Base-by-base conservation (phyloP, 2,797 vertebrate genomes). In the Gobionotothen gibberifrons region DNA sequence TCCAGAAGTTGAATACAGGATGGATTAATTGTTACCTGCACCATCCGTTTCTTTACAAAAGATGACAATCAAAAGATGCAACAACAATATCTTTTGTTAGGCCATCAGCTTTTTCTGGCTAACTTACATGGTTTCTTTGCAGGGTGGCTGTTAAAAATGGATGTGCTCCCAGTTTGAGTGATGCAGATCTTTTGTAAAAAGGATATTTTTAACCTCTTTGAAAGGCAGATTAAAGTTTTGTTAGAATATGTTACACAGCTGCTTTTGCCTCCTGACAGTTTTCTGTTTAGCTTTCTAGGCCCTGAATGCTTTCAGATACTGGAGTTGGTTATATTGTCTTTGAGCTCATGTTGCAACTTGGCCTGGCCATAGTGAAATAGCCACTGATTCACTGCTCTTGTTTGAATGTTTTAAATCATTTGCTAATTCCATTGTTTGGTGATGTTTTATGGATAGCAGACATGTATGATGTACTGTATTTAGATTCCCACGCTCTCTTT, bases 131-230 rank as follows among this genome's bases (percentile, higher is more conserved):
- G 21, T 36, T 72, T 36, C 67, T 52, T 75, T 81, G 57, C 57
- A 71, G 10, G 26, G 39, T 78, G 26, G 42, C n/a, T 57, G 70
- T 74, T 36, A 74, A 81, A 77, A 81, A 82, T 71, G 59, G 47
- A 84, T 47, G 46, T 66, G 61, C 17, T 86, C 65, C 67, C 46
- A 57, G 64, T 57, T 63, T 65, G 69, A 67, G 58, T 65, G 51
- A 76, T 68, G 70, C 72, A 11, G 62, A 57, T 40, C 74, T 36
- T 9, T 9, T 9, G 59, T 64, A 44, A 80, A 75, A 76, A 0
- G 0, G 71, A 40, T 85, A 84, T 87, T 86, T 81, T 85, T 85
- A 88, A 66, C 43, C 72, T 59, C 51, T 81, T 78, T 84, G 72
- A 79, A 79, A 55, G 69, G 73, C 53, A 36, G 55, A 86, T 68